Conservation (phyloP, 2,113 vertebrate genomes). For the Rhabdornis inornatus region DNA sequence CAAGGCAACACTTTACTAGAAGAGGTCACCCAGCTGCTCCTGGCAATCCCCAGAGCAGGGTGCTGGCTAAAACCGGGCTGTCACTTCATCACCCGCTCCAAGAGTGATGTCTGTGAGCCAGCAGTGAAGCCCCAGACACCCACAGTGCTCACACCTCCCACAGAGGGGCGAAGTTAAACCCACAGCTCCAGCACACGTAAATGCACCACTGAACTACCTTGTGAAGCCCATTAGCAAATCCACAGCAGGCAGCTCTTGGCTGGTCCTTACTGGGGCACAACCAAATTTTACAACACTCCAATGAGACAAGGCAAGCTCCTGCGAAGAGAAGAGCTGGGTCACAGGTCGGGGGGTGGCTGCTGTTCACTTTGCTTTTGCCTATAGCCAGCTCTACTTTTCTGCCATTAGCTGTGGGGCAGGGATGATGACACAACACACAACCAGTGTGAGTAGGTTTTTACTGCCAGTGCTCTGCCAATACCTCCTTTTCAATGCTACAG, state of each 20-base stretch:
- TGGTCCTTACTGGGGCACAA: background rate
- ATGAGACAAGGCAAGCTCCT: background rate
- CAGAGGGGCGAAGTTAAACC: background rate
- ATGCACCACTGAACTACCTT: too few species aligned
- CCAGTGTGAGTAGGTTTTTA: background rate
- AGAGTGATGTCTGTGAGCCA: background rate
- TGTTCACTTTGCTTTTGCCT: background rate
- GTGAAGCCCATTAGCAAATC: background rate
- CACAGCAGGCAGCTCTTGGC: background rate
- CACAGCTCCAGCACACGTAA: rapidly evolving
- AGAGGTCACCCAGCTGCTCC: background rate
- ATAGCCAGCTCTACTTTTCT: background rate
- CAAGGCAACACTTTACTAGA: background rate
- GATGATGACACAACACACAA: rapidly evolving
- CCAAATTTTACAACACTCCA: background rate
- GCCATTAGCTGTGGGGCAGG: background rate
- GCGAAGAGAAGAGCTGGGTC: background rate
- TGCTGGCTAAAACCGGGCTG: background rate
- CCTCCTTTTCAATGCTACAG: background rate
- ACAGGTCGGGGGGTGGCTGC: background rate
- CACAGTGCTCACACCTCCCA: background rate
- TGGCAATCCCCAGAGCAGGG: background rate
- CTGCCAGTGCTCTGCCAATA: background rate
- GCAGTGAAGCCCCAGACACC: background rate
- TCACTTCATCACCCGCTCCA: background rate